Conservation (phyloP, 2,113 vertebrate species). For the Seriola quinqueradiata region DNA sequence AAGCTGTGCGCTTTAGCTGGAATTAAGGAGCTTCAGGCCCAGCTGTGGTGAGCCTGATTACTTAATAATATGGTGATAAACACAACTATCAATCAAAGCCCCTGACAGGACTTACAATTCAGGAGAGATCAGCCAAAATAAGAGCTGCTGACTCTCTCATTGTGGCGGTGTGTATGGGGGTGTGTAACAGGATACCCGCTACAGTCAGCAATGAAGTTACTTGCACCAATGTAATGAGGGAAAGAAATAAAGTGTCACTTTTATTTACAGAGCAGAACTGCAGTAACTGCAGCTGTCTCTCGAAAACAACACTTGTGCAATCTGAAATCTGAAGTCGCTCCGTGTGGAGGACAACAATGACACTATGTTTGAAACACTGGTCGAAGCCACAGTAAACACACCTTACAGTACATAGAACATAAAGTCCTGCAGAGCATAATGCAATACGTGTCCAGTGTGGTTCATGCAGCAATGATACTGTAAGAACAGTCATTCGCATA, state of each 20-base stretch:
- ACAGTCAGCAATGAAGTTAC: constrained; percentile 65
- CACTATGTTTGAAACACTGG: constrained; percentile 51
- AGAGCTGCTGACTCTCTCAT: constrained; percentile 80
- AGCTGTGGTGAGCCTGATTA: constrained; percentile 83
- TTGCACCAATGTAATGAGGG: constrained; percentile 62
- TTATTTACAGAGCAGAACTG: constrained; percentile 72
- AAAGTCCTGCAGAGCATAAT: constrained; percentile 31
- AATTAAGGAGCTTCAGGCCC: constrained; percentile 81
- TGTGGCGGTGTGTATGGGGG: constrained; percentile 66
- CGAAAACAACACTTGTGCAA: constrained; percentile 68
- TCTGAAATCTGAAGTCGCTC: constrained; percentile 44
- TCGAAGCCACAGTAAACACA: constrained; percentile 58
- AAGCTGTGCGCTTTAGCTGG: constrained; percentile 75
- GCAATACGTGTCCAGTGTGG: constrained; percentile 9
- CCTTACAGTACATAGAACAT: constrained; percentile 32
- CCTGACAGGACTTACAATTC: constrained; percentile 82
- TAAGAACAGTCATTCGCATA: constrained; percentile 1
- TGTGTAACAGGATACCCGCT: constrained; percentile 64
- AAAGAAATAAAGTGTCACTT: constrained; percentile 71
- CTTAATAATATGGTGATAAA: constrained; percentile 87
- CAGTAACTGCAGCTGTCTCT: constrained; percentile 58
- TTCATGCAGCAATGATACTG: constrained; percentile 1
- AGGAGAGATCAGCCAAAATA: constrained; percentile 77
- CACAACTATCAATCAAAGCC: constrained; percentile 83
- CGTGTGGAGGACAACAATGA: constrained; percentile 39